A percentile compares a stretch with the other conserved stretches of the same genome.
Evolutionary conservation across 2,888 invertebrate species (phyloP).

Genomic region (Andrena camellia): DNA sequence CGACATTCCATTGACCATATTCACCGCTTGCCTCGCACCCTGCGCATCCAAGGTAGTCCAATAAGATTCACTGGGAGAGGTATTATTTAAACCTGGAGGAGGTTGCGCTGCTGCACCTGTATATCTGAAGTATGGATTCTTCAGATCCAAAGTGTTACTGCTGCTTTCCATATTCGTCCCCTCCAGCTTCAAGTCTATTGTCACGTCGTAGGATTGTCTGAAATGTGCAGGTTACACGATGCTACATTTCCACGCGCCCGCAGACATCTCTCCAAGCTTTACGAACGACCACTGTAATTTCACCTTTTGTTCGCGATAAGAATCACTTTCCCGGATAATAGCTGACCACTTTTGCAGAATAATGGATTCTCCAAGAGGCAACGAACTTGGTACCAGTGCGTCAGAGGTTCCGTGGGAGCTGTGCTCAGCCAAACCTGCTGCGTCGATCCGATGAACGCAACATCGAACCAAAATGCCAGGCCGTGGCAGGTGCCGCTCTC

Average conservation of each 20-base stretch:
- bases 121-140: constrained; percentile 99
- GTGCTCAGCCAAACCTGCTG: constrained; percentile 99
- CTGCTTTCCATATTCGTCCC: constrained; percentile 93
- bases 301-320: constrained; percentile 96
- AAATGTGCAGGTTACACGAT: constrained; percentile 55
- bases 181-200: constrained; percentile 96
- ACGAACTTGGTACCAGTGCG: constrained; percentile 99
- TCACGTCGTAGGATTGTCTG: constrained; percentile 99
- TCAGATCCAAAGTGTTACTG: constrained; percentile 97
- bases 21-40: constrained; percentile 89
- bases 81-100: constrained; percentile 95
- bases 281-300: background rate
- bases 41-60: constrained; percentile 95
- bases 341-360: constrained; percentile 97
- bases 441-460: constrained; percentile 95
- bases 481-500: constrained; percentile 98
- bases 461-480: constrained; percentile 99
- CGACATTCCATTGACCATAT: constrained; percentile 91
- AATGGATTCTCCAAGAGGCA: constrained; percentile 97
- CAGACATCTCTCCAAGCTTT: background rate
- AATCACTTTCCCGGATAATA: constrained; percentile 94
- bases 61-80: constrained; percentile 97
- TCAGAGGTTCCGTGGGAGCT: constrained; percentile 98
- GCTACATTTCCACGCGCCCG: background rate
- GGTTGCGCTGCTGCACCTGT: constrained; percentile 96